Conservation (phyloP, 2,888 invertebrate genomes). For the Apocheima hispidaria region DNA sequence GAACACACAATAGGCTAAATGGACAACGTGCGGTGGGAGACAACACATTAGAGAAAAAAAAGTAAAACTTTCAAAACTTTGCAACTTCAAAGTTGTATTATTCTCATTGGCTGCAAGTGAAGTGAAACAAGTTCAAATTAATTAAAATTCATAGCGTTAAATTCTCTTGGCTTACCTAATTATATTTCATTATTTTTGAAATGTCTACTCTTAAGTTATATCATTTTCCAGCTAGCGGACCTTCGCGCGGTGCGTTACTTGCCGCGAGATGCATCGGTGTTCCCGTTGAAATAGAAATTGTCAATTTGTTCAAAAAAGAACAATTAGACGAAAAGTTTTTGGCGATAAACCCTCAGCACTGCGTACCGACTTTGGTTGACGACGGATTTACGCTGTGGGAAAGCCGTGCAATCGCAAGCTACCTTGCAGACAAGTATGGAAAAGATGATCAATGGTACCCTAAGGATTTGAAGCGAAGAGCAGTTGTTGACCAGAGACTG, state of each 20-base stretch:
- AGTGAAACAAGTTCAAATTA: neutral
- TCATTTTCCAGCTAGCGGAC: conserved; percentile 87
- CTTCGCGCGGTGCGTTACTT: conserved; percentile 87
- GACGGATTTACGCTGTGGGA: conserved; percentile 89
- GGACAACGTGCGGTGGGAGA: too few species aligned
- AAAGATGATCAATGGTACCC: conserved; percentile 88
- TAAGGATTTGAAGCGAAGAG: conserved; percentile 83
- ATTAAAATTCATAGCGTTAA: neutral
- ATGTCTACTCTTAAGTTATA: conserved; percentile 74
- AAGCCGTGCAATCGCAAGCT: conserved; percentile 88
- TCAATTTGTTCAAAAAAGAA: conserved; percentile 86
- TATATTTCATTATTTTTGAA: neutral
- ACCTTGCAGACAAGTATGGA: conserved; percentile 87
- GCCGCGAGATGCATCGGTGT: conserved; percentile 86
- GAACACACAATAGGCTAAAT: too few species aligned
- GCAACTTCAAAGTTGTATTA: too few species aligned
- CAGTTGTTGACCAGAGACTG: conserved; percentile 87
- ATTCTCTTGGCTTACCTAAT: neutral
- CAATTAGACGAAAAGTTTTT: conserved; percentile 85
- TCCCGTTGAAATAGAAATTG: conserved; percentile 77
- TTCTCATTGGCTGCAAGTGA: too few species aligned
- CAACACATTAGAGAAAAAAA: neutral
- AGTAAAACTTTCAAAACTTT: neutral
- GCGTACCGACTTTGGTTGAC: conserved; percentile 89
- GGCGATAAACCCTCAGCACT: conserved; percentile 89